A percentile compares a stretch with the other conserved stretches of the same genome.
Evolutionary conservation across 2,888 invertebrate genomes (phyloP).

Genomic region (Pollenia angustigena): DNA sequence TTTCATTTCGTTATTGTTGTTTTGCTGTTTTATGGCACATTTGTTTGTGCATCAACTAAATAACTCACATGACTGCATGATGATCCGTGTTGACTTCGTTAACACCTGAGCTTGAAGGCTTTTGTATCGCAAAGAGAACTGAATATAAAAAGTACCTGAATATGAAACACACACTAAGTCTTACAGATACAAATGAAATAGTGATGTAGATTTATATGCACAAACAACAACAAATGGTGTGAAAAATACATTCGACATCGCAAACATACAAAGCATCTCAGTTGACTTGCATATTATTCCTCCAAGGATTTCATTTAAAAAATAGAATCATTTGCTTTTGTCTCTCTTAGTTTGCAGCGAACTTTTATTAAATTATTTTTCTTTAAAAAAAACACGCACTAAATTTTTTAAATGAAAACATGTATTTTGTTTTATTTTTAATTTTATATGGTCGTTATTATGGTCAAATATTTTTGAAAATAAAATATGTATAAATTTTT

Average conservation of each 20-base stretch:
- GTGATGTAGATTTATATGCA: neutral
- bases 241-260: neutral
- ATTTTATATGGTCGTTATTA: too few relatives aligned
- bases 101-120: slow-evolving; percentile 58
- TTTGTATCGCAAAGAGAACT: slow-evolving; percentile 1
- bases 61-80: slow-evolving; percentile 40
- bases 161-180: neutral
- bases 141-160: neutral
- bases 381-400: too few relatives aligned
- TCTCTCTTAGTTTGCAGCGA: too few relatives aligned
- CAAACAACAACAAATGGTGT: neutral
- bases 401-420: too few relatives aligned
- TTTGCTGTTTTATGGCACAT: slow-evolving; percentile 39
- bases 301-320: slow-evolving; percentile 7
- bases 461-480: too few relatives aligned
- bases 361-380: too few relatives aligned
- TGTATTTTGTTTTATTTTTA: too few relatives aligned
- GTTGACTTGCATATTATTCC: neutral
- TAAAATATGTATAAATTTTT: too few relatives aligned
- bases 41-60: slow-evolving; percentile 39
- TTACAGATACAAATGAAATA: neutral
- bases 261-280: neutral
- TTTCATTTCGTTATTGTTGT: slow-evolving; percentile 21
- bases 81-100: slow-evolving; percentile 62
- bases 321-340: neutral